These are phyloP conservation scores for Sarcophaga caerulescens DNA, from an alignment of 2,888 invertebrate species.

Conservation along the genomic window DNA sequence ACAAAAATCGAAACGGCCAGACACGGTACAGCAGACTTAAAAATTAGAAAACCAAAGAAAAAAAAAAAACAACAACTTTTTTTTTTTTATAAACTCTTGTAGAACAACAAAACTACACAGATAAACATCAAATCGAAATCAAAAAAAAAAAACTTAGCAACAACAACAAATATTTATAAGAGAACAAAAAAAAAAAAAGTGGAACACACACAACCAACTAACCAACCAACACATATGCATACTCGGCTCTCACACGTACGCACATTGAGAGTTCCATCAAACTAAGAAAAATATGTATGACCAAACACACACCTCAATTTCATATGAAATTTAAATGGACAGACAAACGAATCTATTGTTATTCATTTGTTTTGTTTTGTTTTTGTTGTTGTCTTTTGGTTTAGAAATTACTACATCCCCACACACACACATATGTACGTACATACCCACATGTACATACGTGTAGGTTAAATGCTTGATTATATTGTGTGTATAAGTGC, in stretches of 20 bases:
- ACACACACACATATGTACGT: neutral
- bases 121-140: slow-evolving; percentile 15
- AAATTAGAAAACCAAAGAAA: neutral
- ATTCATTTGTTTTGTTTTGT: neutral
- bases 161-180: slow-evolving; percentile 9
- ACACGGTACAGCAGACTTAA: neutral
- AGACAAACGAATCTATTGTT: slow-evolving; percentile 58
- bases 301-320: slow-evolving; percentile 58
- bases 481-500: slow-evolving; percentile 7
- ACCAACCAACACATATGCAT: slow-evolving; percentile 7
- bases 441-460: too few relatives aligned
- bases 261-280: neutral
- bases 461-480: neutral
- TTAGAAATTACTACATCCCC: slow-evolving; percentile 44
- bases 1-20: neutral
- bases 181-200: slow-evolving; percentile 43
- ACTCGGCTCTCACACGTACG: neutral
- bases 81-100: neutral
- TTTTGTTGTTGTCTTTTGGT: slow-evolving; percentile 25
- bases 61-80: neutral
- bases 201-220: slow-evolving; percentile 52
- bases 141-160: neutral
- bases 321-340: slow-evolving; percentile 19
- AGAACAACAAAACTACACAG: slow-evolving; percentile 6
- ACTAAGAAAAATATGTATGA: slow-evolving; percentile 20